Evolutionary conservation across 2,888 invertebrate genomes (phyloP), one percentile per base, ranked within the genome.

Genomic region (Perithous albicinctus): DNA sequence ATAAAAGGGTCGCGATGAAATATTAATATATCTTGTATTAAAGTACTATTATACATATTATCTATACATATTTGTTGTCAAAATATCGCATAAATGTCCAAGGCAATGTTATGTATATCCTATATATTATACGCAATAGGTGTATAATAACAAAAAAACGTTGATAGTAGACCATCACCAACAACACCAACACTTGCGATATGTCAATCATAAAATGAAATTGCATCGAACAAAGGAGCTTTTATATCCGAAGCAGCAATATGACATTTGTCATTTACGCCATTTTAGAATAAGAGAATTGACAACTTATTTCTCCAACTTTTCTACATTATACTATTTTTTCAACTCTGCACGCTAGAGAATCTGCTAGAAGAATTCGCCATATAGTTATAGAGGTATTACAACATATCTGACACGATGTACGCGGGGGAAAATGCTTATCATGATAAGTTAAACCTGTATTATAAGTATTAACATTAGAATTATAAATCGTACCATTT

Each of bases 21-120:
- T 78, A 66, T 67, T 88, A 88, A 88, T 88, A 88, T 89, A 88
- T 88, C 83, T 81, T 78, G 83, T 88, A 89, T 88, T 88, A 85
- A 84, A 88, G 81, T 86, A 87, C 77, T 84, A 88, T 87, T 88
- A 85, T 88, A 88, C 82, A 83, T 66, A 84, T 86, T 70, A 67
- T 70, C n/a, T 84, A 76, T 80, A 84, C 75, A 61, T 83, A 81
- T 85, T 80, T 83, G 73, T 73, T 86, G 78, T 77, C 83, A 78
- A 64, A 85, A 86, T 78, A 78, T 74, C 81, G 59, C 78, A 83
- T 75, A 84, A 70, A 84, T 88, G 81, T 85, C 79, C 78, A 82
- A 86, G 82, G 86, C 87, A 88, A 88, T 88, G 87, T 82, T 78
- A 84, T 85, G 83, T 85, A 77, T 86, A 85, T 83, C n/a, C n/a